Percentiles rank a stretch among this genome's conserved stretches.
phyloP scores from a whole-genome alignment of 2,888 invertebrate genomes.

The Sacculina carcini region DNA sequence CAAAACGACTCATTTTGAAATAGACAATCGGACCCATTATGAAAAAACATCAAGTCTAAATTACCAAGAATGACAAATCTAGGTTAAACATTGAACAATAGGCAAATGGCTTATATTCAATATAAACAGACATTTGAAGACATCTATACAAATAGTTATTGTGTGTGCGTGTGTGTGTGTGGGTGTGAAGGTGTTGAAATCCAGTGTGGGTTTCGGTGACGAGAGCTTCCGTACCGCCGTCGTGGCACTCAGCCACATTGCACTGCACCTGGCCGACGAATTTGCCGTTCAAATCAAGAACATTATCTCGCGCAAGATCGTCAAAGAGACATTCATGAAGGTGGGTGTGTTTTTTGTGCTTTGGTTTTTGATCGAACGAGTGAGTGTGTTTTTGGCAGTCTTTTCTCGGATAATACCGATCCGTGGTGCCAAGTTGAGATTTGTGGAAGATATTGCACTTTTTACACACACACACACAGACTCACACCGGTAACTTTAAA shows the following conservation, averaged over 20 bases:
- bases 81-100: no score
- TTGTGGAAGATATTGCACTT: no score
- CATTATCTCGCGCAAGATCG: constrained; percentile 81
- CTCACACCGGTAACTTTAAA: no score
- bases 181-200: not conserved
- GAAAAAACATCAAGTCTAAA: no score
- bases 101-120: not conserved
- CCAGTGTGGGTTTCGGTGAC: constrained; percentile 11
- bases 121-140: not conserved
- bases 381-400: no score
- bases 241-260: constrained; percentile 79
- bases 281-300: constrained; percentile 76
- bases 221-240: constrained; percentile 67
- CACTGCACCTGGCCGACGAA: constrained; percentile 64
- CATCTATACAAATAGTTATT: not conserved
- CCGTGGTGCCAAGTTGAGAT: no score
- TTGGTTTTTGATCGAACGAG: no score
- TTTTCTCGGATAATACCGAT: no score
- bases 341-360: not conserved
- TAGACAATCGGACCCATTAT: no score
- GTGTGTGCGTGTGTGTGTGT: not conserved
- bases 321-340: constrained; percentile 65
- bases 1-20: no score
- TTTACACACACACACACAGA: no score
- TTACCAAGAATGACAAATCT: no score